phyloP scores from a whole-genome alignment of 2,113 vertebrate species.

The Odontophorus gujanensis region DNA sequence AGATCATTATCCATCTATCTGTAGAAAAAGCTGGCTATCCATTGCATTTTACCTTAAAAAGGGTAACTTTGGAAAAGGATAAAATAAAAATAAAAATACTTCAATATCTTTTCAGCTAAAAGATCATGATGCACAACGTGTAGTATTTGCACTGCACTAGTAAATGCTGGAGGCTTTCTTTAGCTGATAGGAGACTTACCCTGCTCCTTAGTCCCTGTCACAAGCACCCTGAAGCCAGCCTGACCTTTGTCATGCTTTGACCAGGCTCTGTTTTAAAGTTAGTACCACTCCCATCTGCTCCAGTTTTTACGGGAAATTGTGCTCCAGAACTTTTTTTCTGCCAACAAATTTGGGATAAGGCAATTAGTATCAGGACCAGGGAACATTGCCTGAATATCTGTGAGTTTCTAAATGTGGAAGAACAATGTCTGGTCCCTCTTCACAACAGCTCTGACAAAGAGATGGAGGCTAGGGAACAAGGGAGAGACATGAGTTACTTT shows the following conservation, averaged over 20 bases:
- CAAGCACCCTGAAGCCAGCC: background rate
- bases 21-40: background rate
- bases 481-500: background rate
- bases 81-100: background rate
- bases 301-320: background rate
- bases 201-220: background rate
- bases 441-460: background rate
- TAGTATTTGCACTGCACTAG: background rate
- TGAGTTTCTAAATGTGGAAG: background rate
- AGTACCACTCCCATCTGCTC: background rate
- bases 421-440: background rate
- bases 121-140: background rate
- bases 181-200: background rate
- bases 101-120: background rate
- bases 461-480: background rate
- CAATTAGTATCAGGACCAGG: background rate
- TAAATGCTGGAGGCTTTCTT: background rate
- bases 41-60: background rate
- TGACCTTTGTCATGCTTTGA: background rate
- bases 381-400: background rate
- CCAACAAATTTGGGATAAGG: background rate
- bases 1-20: constrained; percentile 38
- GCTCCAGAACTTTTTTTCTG: background rate
- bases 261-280: background rate
- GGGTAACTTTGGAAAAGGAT: background rate